These are phyloP conservation scores for Machimus rusticus DNA, from an alignment of 2,888 invertebrate genomes.

Conservation along the genomic window DNA sequence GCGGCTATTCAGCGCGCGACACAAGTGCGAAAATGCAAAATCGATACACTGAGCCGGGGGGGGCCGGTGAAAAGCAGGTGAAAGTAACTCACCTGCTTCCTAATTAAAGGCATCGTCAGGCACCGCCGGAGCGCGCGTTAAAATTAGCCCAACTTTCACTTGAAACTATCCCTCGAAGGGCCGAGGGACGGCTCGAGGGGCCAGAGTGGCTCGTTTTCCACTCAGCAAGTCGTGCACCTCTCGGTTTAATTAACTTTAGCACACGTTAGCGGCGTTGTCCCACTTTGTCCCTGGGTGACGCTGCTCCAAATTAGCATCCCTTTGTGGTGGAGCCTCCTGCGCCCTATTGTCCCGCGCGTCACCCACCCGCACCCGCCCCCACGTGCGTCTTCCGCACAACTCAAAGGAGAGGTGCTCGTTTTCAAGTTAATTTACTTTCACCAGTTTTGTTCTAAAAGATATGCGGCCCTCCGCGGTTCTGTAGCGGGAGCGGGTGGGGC, in stretches of 20 bases:
- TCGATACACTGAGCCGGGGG: neutral
- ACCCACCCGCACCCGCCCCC: neutral
- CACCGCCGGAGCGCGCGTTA: neutral
- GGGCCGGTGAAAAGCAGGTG: neutral
- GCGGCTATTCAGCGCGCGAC: neutral
- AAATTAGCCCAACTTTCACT: slow-evolving; percentile 23
- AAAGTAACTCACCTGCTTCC: neutral
- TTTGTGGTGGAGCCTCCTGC: slow-evolving; percentile 38
- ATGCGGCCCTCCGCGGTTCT: neutral
- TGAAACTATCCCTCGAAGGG: neutral
- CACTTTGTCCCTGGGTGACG: slow-evolving; percentile 28
- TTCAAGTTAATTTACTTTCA: slow-evolving; percentile 42
- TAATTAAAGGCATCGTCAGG: slow-evolving; percentile 1
- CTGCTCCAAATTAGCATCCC: slow-evolving; percentile 42
- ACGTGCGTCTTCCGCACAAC: neutral
- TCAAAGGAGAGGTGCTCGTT: slow-evolving; percentile 36
- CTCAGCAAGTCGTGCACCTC: slow-evolving; percentile 8
- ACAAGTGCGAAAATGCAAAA: slow-evolving; percentile 1
- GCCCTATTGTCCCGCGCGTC: neutral
- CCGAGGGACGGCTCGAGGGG: neutral
- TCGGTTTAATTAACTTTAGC: slow-evolving; percentile 30
- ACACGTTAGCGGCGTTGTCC: slow-evolving; percentile 43
- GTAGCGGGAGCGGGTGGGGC: neutral
- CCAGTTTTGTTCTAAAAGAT: slow-evolving; percentile 29
- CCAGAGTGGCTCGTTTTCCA: neutral